These are phyloP conservation scores for Otolemur garnettii DNA, from an alignment of 2,113 vertebrate genomes.

Conservation along the genomic window DNA sequence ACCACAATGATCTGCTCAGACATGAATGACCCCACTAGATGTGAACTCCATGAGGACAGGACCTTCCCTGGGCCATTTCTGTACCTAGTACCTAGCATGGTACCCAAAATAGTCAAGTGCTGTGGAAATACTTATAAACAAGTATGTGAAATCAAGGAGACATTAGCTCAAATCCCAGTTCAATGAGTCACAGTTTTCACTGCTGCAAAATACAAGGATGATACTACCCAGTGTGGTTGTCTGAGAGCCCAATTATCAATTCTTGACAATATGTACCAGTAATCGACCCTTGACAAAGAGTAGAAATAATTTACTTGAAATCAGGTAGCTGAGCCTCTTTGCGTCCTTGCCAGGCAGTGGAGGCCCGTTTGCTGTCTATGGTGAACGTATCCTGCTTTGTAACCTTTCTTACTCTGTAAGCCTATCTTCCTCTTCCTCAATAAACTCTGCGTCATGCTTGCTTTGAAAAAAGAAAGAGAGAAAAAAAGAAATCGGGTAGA, in stretches of 20 bases:
- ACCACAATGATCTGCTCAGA: not conserved
- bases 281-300: not conserved
- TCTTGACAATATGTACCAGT: not conserved
- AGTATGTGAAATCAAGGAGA: not conserved
- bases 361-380: no score
- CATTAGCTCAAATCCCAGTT: not conserved
- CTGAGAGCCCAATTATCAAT: not conserved
- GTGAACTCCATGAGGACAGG: not conserved
- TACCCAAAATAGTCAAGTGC: not conserved
- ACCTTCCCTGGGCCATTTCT: not conserved
- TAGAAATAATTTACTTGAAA: not conserved
- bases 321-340: not conserved
- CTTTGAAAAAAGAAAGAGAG: no score
- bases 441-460: no score
- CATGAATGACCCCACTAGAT: not conserved
- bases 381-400: no score
- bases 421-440: no score
- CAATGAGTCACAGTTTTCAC: not conserved
- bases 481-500: not conserved
- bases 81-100: not conserved
- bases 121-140: not conserved
- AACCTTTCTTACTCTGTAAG: no score
- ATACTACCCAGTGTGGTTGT: no score
- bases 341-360: no score
- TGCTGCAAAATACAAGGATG: not conserved